Conservation (phyloP, 2,888 invertebrate species). For the Euzophera pinguis region DNA sequence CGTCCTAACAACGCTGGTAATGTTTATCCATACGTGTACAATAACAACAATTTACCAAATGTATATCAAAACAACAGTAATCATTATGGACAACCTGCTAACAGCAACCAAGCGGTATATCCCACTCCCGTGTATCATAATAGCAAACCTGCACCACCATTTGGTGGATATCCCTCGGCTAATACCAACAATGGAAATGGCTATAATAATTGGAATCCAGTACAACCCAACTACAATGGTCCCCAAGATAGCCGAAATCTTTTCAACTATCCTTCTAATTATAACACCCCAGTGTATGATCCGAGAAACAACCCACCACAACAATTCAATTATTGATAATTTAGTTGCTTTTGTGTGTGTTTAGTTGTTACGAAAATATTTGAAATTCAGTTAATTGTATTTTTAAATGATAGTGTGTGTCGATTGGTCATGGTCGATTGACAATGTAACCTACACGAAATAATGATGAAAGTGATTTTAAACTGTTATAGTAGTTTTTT, state of each 20-base stretch:
- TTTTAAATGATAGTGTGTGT: no score
- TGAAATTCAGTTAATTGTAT: no score
- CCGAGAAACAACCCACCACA: conserved; percentile 1
- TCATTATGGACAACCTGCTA: not conserved
- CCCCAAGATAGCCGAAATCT: not conserved
- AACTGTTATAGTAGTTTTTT: no score
- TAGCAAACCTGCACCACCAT: not conserved
- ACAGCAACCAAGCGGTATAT: not conserved
- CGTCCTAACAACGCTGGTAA: not conserved
- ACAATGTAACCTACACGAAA: no score
- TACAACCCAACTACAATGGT: not conserved
- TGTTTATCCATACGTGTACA: not conserved
- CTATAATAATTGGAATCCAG: not conserved
- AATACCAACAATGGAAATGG: not conserved
- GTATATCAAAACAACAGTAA: no score
- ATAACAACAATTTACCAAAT: not conserved
- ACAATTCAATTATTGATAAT: not conserved
- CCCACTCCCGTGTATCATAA: not conserved
- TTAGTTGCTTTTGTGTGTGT: not conserved
- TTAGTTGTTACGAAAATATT: not conserved
- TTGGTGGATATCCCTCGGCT: not conserved
- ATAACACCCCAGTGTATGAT: conserved; percentile 3
- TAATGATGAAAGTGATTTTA: no score
- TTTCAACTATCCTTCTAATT: conserved; percentile 7
- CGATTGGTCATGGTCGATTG: no score